These are phyloP conservation scores for Drosophila biarmipes DNA, from an alignment of 1,140 invertebrate species.

Conservation along the genomic window DNA sequence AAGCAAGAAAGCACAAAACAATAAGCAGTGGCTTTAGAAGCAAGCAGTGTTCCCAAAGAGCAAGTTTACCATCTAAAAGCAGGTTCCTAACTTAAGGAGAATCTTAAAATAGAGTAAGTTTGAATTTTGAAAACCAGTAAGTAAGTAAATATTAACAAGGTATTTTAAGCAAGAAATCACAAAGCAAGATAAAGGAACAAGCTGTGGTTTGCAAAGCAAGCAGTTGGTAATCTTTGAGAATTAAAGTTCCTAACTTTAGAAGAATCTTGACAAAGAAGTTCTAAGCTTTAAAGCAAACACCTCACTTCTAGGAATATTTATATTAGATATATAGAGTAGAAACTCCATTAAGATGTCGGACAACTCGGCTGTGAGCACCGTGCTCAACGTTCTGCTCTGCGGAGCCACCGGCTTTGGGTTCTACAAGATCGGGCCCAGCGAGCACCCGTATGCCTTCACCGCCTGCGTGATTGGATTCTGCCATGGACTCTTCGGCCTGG, in stretches of 20 bases:
- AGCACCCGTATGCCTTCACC: constrained; percentile 68
- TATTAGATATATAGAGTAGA: no score
- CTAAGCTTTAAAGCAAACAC: background rate
- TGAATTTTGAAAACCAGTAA: background rate
- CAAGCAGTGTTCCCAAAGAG: background rate
- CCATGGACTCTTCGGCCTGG: constrained; percentile 59
- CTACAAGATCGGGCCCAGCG: constrained; percentile 29
- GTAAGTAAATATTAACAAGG: no score
- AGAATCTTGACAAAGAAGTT: background rate
- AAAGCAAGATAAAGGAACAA: background rate
- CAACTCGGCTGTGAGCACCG: constrained; percentile 21
- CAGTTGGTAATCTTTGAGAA: no score
- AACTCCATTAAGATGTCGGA: constrained; percentile 50
- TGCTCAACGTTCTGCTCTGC: constrained; percentile 55
- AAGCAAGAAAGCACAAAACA: background rate
- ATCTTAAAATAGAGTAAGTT: background rate
- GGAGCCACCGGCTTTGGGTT: constrained; percentile 62
- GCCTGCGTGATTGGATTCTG: constrained; percentile 70
- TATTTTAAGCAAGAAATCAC: no score
- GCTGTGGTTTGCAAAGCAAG: background rate
- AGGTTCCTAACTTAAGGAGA: no score
- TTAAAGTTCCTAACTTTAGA: no score
- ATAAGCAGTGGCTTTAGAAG: background rate
- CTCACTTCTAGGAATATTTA: background rate
- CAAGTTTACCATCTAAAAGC: no score